Evolutionary conservation across 2,113 vertebrate species (phyloP), one percentile per base, ranked within the genome.

Genomic region (Ctenomys sociabilis): DNA sequence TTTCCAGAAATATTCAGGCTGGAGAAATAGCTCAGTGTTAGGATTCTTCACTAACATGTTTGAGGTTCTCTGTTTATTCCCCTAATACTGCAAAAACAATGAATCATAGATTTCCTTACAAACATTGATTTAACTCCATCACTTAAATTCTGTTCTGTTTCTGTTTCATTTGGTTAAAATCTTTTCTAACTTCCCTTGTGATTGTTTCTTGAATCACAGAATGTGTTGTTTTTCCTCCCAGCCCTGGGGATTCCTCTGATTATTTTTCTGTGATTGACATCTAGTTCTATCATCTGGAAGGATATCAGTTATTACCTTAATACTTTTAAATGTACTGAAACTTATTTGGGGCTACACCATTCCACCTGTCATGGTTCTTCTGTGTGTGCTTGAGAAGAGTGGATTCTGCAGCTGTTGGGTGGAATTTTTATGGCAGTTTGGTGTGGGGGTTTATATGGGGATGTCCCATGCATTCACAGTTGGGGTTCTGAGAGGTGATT

Each of bases 111-210:
- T 83, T 87, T 81, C 10, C 40, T 37, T 61, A 35, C 32, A 66
- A 77, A 26, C 10, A 82, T n/a, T 43, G 49, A 45, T 59, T 85
- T 52, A 64, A 49, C 37, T 92, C 9, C 4, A 64, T 70, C 19
- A 85, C 26, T 91, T 93, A 80, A 30, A 35, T 80, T 88, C 3
- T 68, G 16, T 17, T 93, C 19, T 59, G 14, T 22, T 75, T 80
- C 45, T 37, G 26, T 78, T 89, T 85, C 49, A 70, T 95, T 95
- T 85, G 28, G 0, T 81, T 94, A 92, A 85, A 86, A 54, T 59
- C 61, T 85, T 81, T 81, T 89, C 40, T 94, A 22, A 85, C 68
- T 86, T 95, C 89, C 14, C 22, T 63, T 81, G 64, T 85, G 70
- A 81, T 73, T 80, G 73, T 45, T 91, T 80, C 75, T 78, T 49